These are phyloP conservation scores for Furcula furcula DNA, from an alignment of 2,888 invertebrate genomes.

Conservation along the genomic window DNA sequence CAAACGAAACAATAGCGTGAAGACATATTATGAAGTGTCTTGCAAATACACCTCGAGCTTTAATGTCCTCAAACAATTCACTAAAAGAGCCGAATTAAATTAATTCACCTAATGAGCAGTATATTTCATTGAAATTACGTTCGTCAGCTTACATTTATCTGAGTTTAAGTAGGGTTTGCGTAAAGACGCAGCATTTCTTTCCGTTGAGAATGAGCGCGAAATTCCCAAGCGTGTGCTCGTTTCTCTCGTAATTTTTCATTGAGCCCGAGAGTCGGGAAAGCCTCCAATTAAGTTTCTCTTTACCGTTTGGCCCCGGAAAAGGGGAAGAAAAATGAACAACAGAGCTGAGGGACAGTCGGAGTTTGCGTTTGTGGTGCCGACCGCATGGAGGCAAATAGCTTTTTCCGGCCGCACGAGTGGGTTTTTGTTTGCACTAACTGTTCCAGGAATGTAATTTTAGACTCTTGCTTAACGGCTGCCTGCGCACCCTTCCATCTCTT, in stretches of 20 bases:
- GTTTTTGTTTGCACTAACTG: conserved; percentile 39
- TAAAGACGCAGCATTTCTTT: conserved; percentile 67
- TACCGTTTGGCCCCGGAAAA: conserved; percentile 69
- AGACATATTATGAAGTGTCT: conserved; percentile 12
- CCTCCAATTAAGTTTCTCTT: conserved; percentile 82
- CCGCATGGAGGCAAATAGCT: conserved; percentile 59
- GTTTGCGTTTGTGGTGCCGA: conserved; percentile 37
- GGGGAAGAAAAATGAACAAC: conserved; percentile 77
- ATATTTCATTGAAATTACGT: conserved; percentile 64
- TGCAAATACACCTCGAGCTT: conserved; percentile 20
- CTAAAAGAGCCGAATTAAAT: conserved; percentile 48
- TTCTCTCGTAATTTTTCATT: conserved; percentile 81
- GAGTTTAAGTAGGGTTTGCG: conserved; percentile 53
- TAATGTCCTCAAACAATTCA: conserved; percentile 30
- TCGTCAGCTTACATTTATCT: conserved; percentile 67
- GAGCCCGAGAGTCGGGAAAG: conserved; percentile 76
- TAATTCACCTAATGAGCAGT: conserved; percentile 54
- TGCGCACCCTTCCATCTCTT: too few relatives aligned
- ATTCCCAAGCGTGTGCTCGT: conserved; percentile 78
- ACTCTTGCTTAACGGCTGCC: too few relatives aligned
- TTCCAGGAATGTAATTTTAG: too few relatives aligned
- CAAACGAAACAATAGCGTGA: conserved; percentile 8
- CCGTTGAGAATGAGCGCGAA: conserved; percentile 60
- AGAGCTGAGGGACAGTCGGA: conserved; percentile 61
- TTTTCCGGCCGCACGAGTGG: conserved; percentile 33